Percentiles rank a stretch among this genome's conserved stretches.
These are phyloP conservation scores for Hartigia nigra DNA, from an alignment of 2,888 invertebrate species.

Conservation along the genomic window DNA sequence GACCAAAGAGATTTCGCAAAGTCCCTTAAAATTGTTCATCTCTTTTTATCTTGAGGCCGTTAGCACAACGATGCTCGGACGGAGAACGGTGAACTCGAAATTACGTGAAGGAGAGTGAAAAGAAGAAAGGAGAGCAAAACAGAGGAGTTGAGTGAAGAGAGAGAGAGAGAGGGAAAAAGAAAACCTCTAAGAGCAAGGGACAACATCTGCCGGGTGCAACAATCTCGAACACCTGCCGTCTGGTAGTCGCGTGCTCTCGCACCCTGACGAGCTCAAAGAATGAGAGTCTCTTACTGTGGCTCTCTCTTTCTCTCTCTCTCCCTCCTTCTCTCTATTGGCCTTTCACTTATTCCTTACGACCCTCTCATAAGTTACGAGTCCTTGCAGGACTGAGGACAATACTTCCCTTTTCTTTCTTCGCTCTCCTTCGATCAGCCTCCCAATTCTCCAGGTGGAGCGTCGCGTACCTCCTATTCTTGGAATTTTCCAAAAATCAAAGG, in stretches of 20 bases:
- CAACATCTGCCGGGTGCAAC: conserved; percentile 64
- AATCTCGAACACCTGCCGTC: conserved; percentile 64
- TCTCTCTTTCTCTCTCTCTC: background rate
- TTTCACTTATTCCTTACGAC: background rate
- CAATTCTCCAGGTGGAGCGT: background rate
- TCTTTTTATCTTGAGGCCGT: background rate
- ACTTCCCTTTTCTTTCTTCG: conserved; percentile 3
- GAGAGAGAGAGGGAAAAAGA: conserved; percentile 26
- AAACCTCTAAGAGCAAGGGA: conserved; percentile 29
- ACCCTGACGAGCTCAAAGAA: conserved; percentile 31
- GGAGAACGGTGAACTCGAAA: background rate
- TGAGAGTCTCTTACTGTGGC: background rate
- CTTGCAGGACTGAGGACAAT: background rate
- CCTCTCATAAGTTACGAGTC: background rate
- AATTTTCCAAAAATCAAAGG: background rate
- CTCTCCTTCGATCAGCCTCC: background rate
- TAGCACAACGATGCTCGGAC: background rate
- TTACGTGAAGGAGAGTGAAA: background rate
- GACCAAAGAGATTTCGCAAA: background rate
- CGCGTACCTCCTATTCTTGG: background rate
- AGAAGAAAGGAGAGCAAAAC: conserved; percentile 27
- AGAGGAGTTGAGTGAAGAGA: conserved; percentile 24
- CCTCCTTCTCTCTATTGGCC: background rate
- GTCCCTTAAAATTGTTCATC: background rate
- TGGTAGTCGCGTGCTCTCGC: conserved; percentile 61